A percentile compares a stretch with the other conserved stretches of the same genome.
phyloP scores from a whole-genome alignment of 2,797 vertebrate species.

The Pangasius sanitwongsei region DNA sequence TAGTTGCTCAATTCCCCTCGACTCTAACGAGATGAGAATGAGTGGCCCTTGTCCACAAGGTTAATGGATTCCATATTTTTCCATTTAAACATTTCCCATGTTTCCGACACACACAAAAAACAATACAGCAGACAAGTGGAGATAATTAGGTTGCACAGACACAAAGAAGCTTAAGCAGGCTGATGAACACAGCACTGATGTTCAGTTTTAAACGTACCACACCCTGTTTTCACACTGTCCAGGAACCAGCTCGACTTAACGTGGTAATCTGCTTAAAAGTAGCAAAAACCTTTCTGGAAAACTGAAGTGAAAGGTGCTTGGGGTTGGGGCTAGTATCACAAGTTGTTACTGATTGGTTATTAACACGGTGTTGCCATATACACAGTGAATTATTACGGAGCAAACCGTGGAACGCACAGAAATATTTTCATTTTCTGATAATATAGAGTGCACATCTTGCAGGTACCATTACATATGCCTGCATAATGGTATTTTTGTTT shows the following conservation, averaged over 20 bases:
- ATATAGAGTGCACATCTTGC: neutral
- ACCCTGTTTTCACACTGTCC: neutral
- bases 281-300: neutral
- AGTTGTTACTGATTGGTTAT: neutral
- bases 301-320: neutral
- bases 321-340: neutral
- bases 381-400: neutral
- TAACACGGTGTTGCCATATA: neutral
- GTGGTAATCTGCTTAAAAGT: neutral
- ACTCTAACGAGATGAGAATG: slow-evolving; percentile 87
- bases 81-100: slow-evolving; percentile 59
- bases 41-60: slow-evolving; percentile 84
- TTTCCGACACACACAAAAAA: slow-evolving; percentile 38
- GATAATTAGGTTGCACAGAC: slow-evolving; percentile 53
- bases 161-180: slow-evolving; percentile 5
- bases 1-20: slow-evolving; percentile 76
- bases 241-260: neutral
- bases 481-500: too few species aligned
- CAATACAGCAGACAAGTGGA: slow-evolving; percentile 48
- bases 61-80: slow-evolving; percentile 87
- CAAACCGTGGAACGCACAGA: neutral
- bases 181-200: slow-evolving; percentile 28
- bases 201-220: neutral
- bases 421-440: neutral
- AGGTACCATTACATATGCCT: too few species aligned